Evolutionary conservation across 1,140 invertebrate genomes (phyloP).

Genomic region (Cyclina sinensis): DNA sequence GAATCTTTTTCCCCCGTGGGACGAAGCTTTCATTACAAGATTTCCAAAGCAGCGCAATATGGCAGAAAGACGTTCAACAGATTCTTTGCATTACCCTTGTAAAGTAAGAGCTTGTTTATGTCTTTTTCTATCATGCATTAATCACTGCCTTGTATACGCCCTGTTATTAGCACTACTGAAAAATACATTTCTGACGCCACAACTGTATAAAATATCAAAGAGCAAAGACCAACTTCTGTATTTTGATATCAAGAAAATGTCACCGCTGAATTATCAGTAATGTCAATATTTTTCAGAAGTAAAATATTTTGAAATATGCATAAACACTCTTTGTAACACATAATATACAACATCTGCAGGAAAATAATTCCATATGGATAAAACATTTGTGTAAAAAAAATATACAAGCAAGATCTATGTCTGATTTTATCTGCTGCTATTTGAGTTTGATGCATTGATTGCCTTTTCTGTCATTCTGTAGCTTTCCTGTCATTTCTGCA

Average conservation of each 20-base stretch:
- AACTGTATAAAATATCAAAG: slow-evolving; percentile 19
- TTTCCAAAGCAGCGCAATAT: background rate
- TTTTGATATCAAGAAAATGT: background rate
- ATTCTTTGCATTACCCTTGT: background rate
- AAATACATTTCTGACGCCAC: background rate
- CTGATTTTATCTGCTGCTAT: no score
- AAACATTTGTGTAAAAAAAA: background rate
- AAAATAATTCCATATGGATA: background rate
- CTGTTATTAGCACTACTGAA: background rate
- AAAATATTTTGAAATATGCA: no score
- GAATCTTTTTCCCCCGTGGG: background rate
- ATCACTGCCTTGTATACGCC: background rate
- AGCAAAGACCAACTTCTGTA: background rate
- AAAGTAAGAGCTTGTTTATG: no score
- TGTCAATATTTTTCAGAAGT: no score
- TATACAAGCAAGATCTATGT: no score
- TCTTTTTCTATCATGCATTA: no score
- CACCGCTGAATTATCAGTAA: background rate
- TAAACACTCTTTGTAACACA: no score
- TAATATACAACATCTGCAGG: background rate
- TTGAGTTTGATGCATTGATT: no score
- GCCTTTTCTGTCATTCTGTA: background rate
- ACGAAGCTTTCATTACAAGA: background rate
- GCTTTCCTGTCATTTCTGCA: no score
- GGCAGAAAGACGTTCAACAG: background rate